Evolutionary conservation across 1,140 invertebrate species (phyloP).

Genomic region (Pollicipes pollicipes): DNA sequence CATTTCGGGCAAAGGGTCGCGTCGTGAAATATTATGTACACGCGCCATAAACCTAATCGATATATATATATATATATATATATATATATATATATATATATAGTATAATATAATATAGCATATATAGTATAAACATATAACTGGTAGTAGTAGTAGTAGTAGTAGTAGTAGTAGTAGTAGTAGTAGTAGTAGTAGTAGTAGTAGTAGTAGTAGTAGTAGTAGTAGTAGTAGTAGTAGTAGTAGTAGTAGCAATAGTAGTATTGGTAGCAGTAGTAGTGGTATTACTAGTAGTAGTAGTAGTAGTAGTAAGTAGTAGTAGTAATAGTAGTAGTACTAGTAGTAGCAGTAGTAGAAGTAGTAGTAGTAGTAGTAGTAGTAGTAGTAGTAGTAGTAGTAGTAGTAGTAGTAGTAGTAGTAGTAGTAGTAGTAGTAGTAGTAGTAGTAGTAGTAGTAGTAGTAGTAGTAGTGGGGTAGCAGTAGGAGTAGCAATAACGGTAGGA

Average conservation of each 20-base stretch:
- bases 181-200: conserved; percentile 5
- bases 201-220: not conserved
- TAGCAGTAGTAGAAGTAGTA: conserved; percentile 7
- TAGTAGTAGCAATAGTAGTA: not conserved
- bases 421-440: not conserved
- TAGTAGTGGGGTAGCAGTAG: conserved; percentile 2
- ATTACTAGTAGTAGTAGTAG: too few species aligned
- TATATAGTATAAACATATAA: not conserved
- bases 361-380: conserved; percentile 11
- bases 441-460: not conserved
- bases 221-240: not conserved
- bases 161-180: not conserved
- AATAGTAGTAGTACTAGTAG: not conserved
- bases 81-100: too few species aligned
- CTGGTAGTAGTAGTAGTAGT: conserved; percentile 1
- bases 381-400: conserved; percentile 12
- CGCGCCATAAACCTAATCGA: too few species aligned
- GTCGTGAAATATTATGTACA: too few species aligned
- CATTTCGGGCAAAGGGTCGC: too few species aligned
- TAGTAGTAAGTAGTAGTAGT: not conserved
- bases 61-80: too few species aligned
- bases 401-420: conserved; percentile 11
- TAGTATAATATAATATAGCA: too few species aligned
- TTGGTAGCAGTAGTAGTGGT: too few species aligned
- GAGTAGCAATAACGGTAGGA: not conserved